Evolutionary conservation across 2,888 invertebrate species (phyloP), one percentile per base, ranked within the genome.

Genomic region (Melanostoma scalare): DNA sequence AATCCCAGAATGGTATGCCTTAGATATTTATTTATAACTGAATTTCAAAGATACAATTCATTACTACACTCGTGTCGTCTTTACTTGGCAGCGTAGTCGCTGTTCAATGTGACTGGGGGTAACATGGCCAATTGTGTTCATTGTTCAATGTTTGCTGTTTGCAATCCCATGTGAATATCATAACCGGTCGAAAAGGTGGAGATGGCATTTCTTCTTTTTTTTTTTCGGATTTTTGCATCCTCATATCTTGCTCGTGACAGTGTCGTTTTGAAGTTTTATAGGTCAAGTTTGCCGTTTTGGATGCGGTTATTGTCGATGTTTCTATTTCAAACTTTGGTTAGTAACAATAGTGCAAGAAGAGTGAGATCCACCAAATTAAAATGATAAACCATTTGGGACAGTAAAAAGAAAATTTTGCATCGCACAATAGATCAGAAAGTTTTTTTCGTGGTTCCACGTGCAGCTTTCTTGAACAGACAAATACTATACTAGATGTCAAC

Each of bases 241-340:
- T 20, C 20, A 20, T 20, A 20, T 36, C 52, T 50, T 55, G 56
- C 63, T 80, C 80, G 73, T 71, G 75, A 75, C 69, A 75, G 58
- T 71, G 67, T 69, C 44, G 75, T 65, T 63, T 69, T 68, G 31
- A 33, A 30, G 9, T 44, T 72, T 84, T 78, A 84, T 84, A 74
- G 84, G 84, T 84, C 84, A 84, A 84, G 84, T 84, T 84, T 78
- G 78, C 20, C 35, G 42, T 31, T 53, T 35, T 65, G 31, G 50
- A 44, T 35, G 68, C 40, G 44, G 56, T 46, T 58, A 56, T 69
- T 31, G 2, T 67, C 48, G 8, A 44, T 8, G 20, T 40, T 38
- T 3, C 30, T 8, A 35, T 58, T 30, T 10, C 4, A 20, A 20
- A 2, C 40, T 42, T 20, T 20, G 48, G 50, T n/a, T 44, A 36